A percentile compares a stretch with the other conserved stretches of the same genome.
Conservation (phyloP, 1,140 invertebrate species). For the Panagrolaimus sp. region DNA sequence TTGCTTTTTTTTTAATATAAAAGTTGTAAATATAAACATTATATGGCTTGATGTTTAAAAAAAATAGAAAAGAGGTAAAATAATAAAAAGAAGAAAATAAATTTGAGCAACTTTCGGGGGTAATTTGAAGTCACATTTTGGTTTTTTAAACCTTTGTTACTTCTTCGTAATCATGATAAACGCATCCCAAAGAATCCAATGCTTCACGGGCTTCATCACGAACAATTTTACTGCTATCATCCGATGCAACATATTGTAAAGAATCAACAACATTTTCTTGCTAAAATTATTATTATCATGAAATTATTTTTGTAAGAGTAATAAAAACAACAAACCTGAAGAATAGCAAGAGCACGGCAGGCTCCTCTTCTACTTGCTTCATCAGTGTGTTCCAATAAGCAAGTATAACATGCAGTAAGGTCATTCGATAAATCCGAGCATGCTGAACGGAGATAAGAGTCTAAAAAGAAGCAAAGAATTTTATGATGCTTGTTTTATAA, state of each 20-base stretch:
- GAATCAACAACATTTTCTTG: slow-evolving; percentile 10
- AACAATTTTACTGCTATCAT: slow-evolving; percentile 18
- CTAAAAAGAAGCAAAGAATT: slow-evolving; percentile 27
- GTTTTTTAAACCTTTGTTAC: slow-evolving; percentile 20
- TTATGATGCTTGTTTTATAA: background rate
- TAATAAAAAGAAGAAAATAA: too few species aligned
- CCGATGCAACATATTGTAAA: slow-evolving; percentile 12
- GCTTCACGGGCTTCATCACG: slow-evolving; percentile 20
- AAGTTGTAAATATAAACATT: slow-evolving; percentile 8
- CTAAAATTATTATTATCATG: background rate
- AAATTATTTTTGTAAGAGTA: too few species aligned
- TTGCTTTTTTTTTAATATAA: background rate
- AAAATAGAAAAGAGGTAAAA: background rate
- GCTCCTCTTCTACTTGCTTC: slow-evolving; percentile 35
- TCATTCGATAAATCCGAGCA: slow-evolving; percentile 30
- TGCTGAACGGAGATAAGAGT: slow-evolving; percentile 38
- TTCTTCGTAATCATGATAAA: slow-evolving; percentile 19
- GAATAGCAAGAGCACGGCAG: slow-evolving; percentile 41
- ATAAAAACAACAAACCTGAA: slow-evolving; percentile 28
- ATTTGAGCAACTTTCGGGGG: too few species aligned
- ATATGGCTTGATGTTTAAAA: background rate
- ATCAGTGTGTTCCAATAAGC: slow-evolving; percentile 41
- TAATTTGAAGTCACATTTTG: too few species aligned
- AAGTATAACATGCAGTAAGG: slow-evolving; percentile 35
- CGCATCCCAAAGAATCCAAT: slow-evolving; percentile 7